phyloP scores from a whole-genome alignment of 2,797 vertebrate genomes.

The Percopsis omiscomaycus region DNA sequence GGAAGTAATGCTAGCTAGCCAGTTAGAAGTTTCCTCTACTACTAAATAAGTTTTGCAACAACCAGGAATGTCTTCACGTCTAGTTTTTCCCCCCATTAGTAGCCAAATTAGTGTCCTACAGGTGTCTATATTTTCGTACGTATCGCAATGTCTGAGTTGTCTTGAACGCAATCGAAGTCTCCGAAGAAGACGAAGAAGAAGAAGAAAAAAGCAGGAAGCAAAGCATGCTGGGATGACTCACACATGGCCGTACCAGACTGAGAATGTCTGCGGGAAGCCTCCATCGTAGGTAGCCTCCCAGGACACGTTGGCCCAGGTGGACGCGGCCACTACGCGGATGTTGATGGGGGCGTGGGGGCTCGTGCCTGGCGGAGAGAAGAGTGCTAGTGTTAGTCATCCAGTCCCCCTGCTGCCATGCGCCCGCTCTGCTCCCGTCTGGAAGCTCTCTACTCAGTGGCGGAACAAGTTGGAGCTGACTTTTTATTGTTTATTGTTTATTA shows the following conservation, averaged over 20 bases:
- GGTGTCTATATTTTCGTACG: too few relatives aligned
- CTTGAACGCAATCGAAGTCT: background rate
- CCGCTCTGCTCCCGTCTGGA: too few relatives aligned
- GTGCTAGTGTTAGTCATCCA: slow-evolving; percentile 18
- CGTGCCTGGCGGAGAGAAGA: slow-evolving; percentile 81
- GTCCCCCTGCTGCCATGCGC: too few relatives aligned
- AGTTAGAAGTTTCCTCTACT: too few relatives aligned
- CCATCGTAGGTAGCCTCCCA: slow-evolving; percentile 96
- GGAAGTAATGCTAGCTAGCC: too few relatives aligned
- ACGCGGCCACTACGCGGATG: slow-evolving; percentile 86
- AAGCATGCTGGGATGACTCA: slow-evolving; percentile 99
- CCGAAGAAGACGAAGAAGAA: slow-evolving; percentile 55
- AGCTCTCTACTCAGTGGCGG: background rate
- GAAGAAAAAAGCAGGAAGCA: slow-evolving; percentile 90
- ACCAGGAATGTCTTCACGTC: too few relatives aligned
- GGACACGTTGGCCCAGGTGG: slow-evolving; percentile 94
- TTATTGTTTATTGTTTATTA: too few relatives aligned
- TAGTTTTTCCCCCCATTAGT: too few relatives aligned
- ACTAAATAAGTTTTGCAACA: too few relatives aligned
- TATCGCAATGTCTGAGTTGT: too few relatives aligned
- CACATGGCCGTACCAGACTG: slow-evolving; percentile 99
- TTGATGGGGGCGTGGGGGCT: slow-evolving; percentile 92
- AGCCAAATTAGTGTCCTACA: too few relatives aligned
- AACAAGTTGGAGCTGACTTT: background rate
- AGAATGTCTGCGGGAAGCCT: slow-evolving; percentile 98